Base-by-base conservation (phyloP, 2,888 invertebrate species). In the Drosophila affinis region DNA sequence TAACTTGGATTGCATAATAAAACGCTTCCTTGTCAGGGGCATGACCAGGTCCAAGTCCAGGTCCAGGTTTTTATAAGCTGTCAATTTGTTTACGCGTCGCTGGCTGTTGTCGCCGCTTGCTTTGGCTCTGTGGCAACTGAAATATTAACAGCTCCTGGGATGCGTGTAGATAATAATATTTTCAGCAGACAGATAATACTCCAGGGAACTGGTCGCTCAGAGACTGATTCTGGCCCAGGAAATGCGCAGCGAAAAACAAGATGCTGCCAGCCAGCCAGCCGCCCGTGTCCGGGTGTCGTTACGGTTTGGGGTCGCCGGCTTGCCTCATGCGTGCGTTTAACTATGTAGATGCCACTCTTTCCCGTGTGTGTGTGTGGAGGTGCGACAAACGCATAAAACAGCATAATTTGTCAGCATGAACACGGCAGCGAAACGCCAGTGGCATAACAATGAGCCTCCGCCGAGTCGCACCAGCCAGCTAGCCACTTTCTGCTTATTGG, bases 21-120 rank as follows among this genome's bases (percentile, higher is more conserved):
- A 84, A 82, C 76, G 82, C 64, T 83, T 80, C 57, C 70, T 60
- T 53, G 62, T 57, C 56, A 71, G 72, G 75, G 79, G 75, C 82
- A 85, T 82, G 82, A 81, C 78, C 21, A 21, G 21, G 81, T 82
- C 77, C 81, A 80, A 85, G 85, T 83, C 78, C 21, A 21, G 21
- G 81, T 82, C 77, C 81, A 80, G 83, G 85, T 83, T 88, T 86
- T 88, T 90, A 89, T 90, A 89, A 90, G 88, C 90, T 89, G 89
- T 89, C 90, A 90, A 90, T 89, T 89, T 88, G 84, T 85, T 84
- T 83, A 83, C 83, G 78, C 80, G 72, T 75, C 75, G 67, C 47
- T 53, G 61, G 61, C 72, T 68, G 57, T 75, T 76, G 65, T 51
- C 57, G 61, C 72, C 62, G 54, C 2, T 18, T 0, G 1, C 18